Evolutionary conservation across 2,113 vertebrate species (phyloP).

Genomic region (Elgaria multicarinata): DNA sequence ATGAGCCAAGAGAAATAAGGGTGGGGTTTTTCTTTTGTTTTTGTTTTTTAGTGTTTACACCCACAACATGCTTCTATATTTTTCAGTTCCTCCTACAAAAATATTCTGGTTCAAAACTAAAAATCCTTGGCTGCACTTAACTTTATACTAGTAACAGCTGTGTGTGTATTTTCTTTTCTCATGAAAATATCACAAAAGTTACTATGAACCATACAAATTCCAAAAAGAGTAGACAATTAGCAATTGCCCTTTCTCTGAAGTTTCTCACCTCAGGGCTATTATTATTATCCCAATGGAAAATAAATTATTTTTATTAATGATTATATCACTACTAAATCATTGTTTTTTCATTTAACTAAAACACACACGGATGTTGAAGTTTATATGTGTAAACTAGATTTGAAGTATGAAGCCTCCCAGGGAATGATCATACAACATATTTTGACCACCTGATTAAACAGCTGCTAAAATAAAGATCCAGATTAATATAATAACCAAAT

Average conservation of each 20-base stretch:
- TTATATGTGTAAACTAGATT: background rate
- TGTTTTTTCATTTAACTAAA: background rate
- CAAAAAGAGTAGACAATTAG: background rate
- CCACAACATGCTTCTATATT: conserved; percentile 56
- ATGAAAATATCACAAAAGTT: conserved; percentile 27
- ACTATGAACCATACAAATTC: conserved; percentile 2
- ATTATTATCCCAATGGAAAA: background rate
- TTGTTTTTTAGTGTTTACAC: conserved; percentile 60
- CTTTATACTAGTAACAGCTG: conserved; percentile 10
- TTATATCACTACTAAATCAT: background rate
- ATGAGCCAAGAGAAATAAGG: conserved; percentile 56
- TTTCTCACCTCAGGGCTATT: conserved; percentile 3
- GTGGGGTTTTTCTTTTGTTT: too few species aligned
- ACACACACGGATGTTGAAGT: background rate
- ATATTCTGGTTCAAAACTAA: conserved; percentile 55
- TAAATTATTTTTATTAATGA: background rate
- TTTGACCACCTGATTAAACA: conserved; percentile 16
- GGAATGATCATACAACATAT: background rate
- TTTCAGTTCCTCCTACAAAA: conserved; percentile 56
- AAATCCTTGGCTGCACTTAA: conserved; percentile 56
- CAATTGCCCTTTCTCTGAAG: background rate
- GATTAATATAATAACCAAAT: conserved; percentile 14
- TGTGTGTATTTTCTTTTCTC: background rate
- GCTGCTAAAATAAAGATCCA: conserved; percentile 13
- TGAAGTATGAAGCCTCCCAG: background rate